These are phyloP conservation scores for Dinocampus coccinellae DNA, from an alignment of 2,888 invertebrate species.

Conservation along the genomic window DNA sequence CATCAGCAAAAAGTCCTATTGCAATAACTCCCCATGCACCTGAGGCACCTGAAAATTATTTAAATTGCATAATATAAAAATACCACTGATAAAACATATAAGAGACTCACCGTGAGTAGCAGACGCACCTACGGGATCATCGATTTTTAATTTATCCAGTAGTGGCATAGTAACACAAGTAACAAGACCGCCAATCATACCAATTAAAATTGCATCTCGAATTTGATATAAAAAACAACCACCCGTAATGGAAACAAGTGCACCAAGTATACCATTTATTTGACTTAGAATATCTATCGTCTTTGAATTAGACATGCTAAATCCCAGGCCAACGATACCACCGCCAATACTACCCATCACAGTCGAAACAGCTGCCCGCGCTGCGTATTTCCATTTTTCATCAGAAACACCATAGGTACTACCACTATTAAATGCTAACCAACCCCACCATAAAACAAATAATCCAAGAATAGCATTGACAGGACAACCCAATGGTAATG, in stretches of 20 bases:
- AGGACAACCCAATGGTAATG: constrained; percentile 86
- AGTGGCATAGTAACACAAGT: constrained; percentile 80
- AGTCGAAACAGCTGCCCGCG: constrained; percentile 89
- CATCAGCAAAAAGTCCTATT: constrained; percentile 90
- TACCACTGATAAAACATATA: background rate
- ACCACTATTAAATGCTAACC: constrained; percentile 96
- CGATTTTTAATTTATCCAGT: constrained; percentile 83
- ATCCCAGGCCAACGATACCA: constrained; percentile 78
- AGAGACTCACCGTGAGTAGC: constrained; percentile 81
- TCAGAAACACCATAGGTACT: constrained; percentile 87
- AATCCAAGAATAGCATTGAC: constrained; percentile 93
- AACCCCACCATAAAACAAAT: constrained; percentile 97
- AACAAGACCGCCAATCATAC: constrained; percentile 82
- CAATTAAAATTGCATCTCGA: constrained; percentile 89
- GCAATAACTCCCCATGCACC: constrained; percentile 82
- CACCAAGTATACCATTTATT: constrained; percentile 89
- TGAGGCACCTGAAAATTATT: constrained; percentile 58
- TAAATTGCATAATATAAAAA: background rate
- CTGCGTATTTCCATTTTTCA: constrained; percentile 92
- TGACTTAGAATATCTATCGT: constrained; percentile 86
- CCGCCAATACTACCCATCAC: constrained; percentile 94
- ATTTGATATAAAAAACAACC: constrained; percentile 88
- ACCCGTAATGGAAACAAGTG: constrained; percentile 88
- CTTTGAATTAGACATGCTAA: constrained; percentile 74
- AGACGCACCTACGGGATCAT: constrained; percentile 93